Evolutionary conservation across 2,113 vertebrate genomes (phyloP).

Genomic region (Thalassarche chlororhynchos): DNA sequence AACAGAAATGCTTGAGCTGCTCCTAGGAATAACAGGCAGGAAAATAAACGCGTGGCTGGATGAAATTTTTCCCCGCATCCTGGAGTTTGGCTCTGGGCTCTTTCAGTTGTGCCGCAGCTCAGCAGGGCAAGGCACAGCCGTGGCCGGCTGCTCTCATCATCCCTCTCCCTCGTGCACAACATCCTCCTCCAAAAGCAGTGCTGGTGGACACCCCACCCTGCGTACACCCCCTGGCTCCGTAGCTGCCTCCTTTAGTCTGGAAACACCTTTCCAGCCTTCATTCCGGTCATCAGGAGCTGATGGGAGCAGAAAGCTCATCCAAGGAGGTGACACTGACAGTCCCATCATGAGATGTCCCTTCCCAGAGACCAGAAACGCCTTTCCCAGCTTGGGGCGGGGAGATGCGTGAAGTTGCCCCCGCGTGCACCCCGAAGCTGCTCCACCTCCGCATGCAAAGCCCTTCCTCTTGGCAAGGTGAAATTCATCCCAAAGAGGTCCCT

Average conservation of each 20-base stretch:
- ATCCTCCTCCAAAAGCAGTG: not conserved
- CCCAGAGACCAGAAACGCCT: not conserved
- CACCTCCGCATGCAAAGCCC: not conserved
- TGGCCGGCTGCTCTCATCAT: not conserved
- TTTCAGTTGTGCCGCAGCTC: not conserved
- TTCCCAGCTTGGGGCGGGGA: not conserved
- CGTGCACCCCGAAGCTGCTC: fast-evolving
- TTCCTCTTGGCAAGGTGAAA: not conserved
- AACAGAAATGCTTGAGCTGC: not conserved
- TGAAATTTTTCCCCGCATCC: not conserved
- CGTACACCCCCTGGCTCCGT: fast-evolving
- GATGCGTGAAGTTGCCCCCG: not conserved
- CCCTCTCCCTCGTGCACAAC: not conserved
- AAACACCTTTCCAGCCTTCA: not conserved
- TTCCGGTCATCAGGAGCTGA: not conserved
- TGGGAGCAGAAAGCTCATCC: not conserved
- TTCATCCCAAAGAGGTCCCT: not conserved
- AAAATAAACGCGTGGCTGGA: not conserved
- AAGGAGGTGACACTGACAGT: not conserved
- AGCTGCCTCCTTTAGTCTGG: not conserved
- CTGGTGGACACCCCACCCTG: not conserved
- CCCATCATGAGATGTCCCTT: not conserved
- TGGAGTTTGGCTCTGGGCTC: not conserved
- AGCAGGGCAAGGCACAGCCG: fast-evolving
- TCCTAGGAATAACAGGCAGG: not conserved